These are phyloP conservation scores for Apocheima hispidaria DNA, from an alignment of 2,888 invertebrate genomes.

Conservation along the genomic window DNA sequence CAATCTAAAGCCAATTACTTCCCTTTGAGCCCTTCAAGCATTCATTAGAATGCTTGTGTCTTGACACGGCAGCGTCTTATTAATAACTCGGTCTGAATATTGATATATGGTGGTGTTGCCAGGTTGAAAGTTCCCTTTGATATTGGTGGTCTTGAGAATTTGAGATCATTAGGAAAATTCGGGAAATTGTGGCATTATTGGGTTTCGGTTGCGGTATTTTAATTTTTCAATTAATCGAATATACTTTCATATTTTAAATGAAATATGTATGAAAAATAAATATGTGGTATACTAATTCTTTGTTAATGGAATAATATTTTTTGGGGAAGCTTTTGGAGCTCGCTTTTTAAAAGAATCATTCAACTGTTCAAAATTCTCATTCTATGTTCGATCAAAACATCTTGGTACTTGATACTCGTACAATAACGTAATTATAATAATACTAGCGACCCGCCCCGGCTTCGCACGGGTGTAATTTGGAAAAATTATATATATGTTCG, in stretches of 20 bases:
- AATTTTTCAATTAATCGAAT: neutral
- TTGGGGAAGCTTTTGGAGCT: no score
- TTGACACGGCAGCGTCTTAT: constrained; percentile 49
- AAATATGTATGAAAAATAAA: no score
- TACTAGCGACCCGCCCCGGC: no score
- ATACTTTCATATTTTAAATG: neutral
- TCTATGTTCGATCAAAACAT: no score
- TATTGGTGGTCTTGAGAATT: neutral
- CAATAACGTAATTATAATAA: no score
- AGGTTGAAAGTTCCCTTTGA: neutral
- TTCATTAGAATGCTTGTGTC: constrained; percentile 54
- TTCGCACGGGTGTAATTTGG: no score
- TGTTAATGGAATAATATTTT: no score
- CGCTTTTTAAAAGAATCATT: no score
- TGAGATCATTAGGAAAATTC: neutral
- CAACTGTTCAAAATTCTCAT: no score
- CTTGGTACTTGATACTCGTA: no score
- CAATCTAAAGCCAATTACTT: constrained; percentile 61
- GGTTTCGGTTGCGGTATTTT: neutral
- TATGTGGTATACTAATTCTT: no score
- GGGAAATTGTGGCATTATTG: neutral
- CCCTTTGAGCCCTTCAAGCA: constrained; percentile 46
- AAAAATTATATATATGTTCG: no score
- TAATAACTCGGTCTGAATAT: constrained; percentile 56
- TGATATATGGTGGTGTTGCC: constrained; percentile 42